These are phyloP conservation scores for Tetranychus piercei DNA, from an alignment of 2,888 invertebrate genomes.

Conservation along the genomic window DNA sequence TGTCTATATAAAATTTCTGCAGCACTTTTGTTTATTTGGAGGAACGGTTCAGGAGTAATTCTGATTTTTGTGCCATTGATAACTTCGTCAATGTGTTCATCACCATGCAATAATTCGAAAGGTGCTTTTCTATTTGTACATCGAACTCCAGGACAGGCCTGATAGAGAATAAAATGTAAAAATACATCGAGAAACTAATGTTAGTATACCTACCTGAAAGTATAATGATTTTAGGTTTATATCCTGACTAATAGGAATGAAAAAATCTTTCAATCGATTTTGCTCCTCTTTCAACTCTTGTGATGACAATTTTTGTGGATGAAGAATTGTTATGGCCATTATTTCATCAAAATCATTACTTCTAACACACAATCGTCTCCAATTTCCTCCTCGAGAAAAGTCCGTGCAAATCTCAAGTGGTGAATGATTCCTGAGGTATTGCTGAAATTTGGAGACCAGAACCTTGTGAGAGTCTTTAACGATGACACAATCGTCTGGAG, in stretches of 20 bases:
- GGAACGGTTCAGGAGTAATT: slow-evolving; percentile 36
- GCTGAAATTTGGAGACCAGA: slow-evolving; percentile 32
- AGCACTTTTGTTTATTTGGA: slow-evolving; percentile 40
- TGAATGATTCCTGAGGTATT: slow-evolving; percentile 32
- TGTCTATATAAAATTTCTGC: slow-evolving; percentile 37
- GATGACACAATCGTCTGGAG: slow-evolving; percentile 30
- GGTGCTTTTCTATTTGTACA: slow-evolving; percentile 31
- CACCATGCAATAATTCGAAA: slow-evolving; percentile 32
- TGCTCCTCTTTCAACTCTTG: slow-evolving; percentile 28
- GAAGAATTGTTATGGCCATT: slow-evolving; percentile 35
- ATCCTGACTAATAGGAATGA: background rate
- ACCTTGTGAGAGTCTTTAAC: slow-evolving; percentile 30
- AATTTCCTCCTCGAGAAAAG: slow-evolving; percentile 37
- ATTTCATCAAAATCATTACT: slow-evolving; percentile 34
- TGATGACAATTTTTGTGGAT: slow-evolving; percentile 32
- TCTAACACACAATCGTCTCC: slow-evolving; percentile 38
- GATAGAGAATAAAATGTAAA: background rate
- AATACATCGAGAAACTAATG: background rate
- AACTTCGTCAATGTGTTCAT: slow-evolving; percentile 35
- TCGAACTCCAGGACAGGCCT: slow-evolving; percentile 30
- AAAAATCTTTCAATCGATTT: slow-evolving; percentile 25
- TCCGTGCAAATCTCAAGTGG: slow-evolving; percentile 33
- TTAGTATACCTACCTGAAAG: slow-evolving; percentile 35
- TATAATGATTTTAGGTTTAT: slow-evolving; percentile 49
- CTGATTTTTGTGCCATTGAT: slow-evolving; percentile 32